Conservation (phyloP, 1,140 invertebrate species). For the Augochlora pura region DNA sequence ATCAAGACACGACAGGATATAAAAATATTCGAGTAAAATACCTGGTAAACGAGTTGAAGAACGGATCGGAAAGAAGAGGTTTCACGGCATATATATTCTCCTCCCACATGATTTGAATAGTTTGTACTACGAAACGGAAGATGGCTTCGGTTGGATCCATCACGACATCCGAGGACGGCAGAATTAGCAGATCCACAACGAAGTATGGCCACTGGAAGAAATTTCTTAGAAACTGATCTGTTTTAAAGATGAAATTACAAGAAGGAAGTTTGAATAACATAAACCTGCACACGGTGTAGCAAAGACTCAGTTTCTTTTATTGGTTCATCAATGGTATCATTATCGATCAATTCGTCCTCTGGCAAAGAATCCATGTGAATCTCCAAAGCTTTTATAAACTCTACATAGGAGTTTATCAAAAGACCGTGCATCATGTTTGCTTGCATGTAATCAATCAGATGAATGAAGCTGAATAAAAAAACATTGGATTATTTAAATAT, state of each 20-base stretch:
- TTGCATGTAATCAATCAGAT: slow-evolving; percentile 87
- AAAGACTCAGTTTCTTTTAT: slow-evolving; percentile 32
- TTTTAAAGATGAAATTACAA: neutral
- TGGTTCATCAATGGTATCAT: slow-evolving; percentile 48
- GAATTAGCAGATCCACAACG: slow-evolving; percentile 80
- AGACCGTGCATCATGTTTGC: slow-evolving; percentile 85
- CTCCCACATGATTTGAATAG: slow-evolving; percentile 82
- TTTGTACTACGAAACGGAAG: slow-evolving; percentile 79
- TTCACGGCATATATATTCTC: slow-evolving; percentile 81
- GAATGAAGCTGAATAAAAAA: slow-evolving; percentile 84
- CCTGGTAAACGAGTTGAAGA: slow-evolving; percentile 80
- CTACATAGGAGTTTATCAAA: slow-evolving; percentile 84
- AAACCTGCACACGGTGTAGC: slow-evolving; percentile 47
- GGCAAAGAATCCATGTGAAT: slow-evolving; percentile 83
- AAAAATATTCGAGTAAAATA: slow-evolving; percentile 45
- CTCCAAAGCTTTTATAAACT: slow-evolving; percentile 82
- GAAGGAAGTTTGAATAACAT: neutral
- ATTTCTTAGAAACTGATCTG: neutral
- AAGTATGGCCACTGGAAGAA: slow-evolving; percentile 81
- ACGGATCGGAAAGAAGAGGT: slow-evolving; percentile 82
- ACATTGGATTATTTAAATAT: slow-evolving; percentile 43
- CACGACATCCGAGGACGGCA: slow-evolving; percentile 75
- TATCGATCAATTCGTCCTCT: slow-evolving; percentile 66
- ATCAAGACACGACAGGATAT: neutral
- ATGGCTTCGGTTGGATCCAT: slow-evolving; percentile 82